A percentile compares a stretch with the other conserved stretches of the same genome.
Conservation (phyloP, 2,113 vertebrate species). For the Phyllostomus hastatus region DNA sequence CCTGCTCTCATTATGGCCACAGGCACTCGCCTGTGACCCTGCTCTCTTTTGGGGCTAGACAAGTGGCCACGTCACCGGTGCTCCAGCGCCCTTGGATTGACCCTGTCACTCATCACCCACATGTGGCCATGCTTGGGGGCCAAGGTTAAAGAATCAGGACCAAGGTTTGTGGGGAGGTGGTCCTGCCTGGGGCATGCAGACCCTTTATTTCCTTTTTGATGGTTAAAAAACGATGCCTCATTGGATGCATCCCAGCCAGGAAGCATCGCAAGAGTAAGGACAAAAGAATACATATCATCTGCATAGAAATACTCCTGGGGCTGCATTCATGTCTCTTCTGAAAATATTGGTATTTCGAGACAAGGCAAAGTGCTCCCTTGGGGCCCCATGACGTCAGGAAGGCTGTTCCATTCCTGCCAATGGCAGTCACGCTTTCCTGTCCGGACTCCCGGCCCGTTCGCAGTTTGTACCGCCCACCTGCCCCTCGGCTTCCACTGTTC, state of each 20-base stretch:
- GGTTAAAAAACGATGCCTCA: neutral
- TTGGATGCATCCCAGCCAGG: neutral
- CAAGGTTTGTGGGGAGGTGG: neutral
- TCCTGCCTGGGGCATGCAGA: neutral
- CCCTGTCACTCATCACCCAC: neutral
- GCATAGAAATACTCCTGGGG: rapidly evolving
- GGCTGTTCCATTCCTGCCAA: neutral
- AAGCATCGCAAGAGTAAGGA: neutral
- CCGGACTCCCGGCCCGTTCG: neutral
- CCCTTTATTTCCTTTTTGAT: neutral
- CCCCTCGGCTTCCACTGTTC: neutral
- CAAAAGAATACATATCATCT: neutral
- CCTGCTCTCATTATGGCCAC: neutral
- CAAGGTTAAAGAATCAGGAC: neutral
- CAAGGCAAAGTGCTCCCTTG: neutral
- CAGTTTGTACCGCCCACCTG: neutral
- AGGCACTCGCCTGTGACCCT: neutral
- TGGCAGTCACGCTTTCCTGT: neutral
- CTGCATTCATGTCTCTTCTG: neutral
- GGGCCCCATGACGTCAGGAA: neutral
- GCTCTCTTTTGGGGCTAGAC: neutral
- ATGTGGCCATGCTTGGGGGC: neutral
- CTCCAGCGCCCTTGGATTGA: neutral
- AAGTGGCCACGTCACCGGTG: neutral
- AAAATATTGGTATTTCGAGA: neutral